Conservation (phyloP, 2,113 vertebrate species). For the human (Homo sapiens) region GRCh38 chr5:61715001-61715500, state of each 20-base stretch:
- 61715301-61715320: background rate
- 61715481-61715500: constrained; percentile 58
- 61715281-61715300: background rate
- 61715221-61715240: background rate
- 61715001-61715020: background rate
- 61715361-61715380: background rate
- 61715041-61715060: background rate
- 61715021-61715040: background rate
- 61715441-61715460: constrained; percentile 60
- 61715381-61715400: constrained; percentile 26
- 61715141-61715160: background rate
- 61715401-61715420: constrained; percentile 35
- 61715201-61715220: background rate
- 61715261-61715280: background rate
- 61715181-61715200: background rate
- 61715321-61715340: background rate
- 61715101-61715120: background rate
- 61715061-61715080: background rate
- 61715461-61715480: constrained; percentile 7
- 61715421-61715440: constrained; percentile 39
- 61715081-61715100: background rate
- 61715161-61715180: background rate
- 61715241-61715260: background rate
- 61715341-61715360: background rate
- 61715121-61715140: background rate